These are phyloP conservation scores for Rhinolophus sinicus DNA, from an alignment of 2,113 vertebrate species.

Conservation along the genomic window DNA sequence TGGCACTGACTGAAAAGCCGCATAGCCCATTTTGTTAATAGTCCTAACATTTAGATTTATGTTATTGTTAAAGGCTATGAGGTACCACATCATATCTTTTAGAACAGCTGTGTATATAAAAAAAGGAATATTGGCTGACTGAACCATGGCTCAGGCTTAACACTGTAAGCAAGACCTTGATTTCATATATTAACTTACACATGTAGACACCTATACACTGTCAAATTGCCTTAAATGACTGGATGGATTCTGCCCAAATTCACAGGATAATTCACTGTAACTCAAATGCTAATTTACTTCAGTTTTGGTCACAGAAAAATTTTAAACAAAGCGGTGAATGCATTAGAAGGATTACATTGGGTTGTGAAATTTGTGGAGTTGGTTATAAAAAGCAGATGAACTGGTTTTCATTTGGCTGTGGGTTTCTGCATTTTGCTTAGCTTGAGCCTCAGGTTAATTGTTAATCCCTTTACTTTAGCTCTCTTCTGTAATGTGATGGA, in stretches of 20 bases:
- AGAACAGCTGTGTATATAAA: background rate
- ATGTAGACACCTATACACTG: background rate
- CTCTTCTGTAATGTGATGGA: background rate
- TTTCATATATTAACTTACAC: background rate
- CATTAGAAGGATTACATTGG: background rate
- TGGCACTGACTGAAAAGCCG: background rate
- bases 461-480: background rate
- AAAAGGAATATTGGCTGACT: background rate
- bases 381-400: conserved; percentile 32
- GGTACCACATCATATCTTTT: background rate
- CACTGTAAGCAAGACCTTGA: background rate
- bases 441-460: conserved; percentile 1
- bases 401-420: background rate
- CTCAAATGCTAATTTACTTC: background rate
- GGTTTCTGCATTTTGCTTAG: conserved; percentile 11
- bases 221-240: background rate
- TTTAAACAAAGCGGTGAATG: background rate
- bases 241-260: background rate
- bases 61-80: background rate
- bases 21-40: background rate
- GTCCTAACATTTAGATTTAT: background rate
- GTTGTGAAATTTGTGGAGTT: background rate
- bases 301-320: conserved; percentile 1
- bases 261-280: background rate
- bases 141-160: background rate